Percentiles rank a stretch among this genome's conserved stretches.
Evolutionary conservation across 2,113 vertebrate species (phyloP).

Genomic region (Sarotherodon lohbergeri): DNA sequence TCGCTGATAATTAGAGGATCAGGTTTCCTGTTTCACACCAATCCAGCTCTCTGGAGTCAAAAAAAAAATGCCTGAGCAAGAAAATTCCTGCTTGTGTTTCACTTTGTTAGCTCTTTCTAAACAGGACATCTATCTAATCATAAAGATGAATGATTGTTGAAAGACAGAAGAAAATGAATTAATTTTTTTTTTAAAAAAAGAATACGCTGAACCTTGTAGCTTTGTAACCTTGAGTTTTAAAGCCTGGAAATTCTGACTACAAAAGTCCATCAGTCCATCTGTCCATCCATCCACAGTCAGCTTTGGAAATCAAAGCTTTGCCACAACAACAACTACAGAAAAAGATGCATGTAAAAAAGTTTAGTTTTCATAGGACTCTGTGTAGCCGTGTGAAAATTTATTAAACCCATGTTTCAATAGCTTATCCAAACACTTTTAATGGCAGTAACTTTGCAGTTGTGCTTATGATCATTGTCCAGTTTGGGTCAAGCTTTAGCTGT

Average conservation of each 20-base stretch:
- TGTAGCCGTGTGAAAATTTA: background rate
- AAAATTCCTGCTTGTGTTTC: background rate
- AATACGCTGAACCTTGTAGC: background rate
- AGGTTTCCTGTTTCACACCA: conserved; percentile 7
- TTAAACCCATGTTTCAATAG: background rate
- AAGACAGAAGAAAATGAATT: background rate
- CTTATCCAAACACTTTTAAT: background rate
- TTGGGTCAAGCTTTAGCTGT: background rate
- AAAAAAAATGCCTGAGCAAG: background rate
- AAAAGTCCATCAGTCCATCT: background rate
- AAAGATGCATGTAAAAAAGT: background rate
- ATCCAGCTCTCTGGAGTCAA: background rate
- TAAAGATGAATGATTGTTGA: background rate
- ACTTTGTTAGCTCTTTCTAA: background rate
- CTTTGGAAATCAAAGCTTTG: background rate
- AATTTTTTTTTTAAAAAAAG: background rate
- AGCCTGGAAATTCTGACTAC: background rate
- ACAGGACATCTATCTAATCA: background rate
- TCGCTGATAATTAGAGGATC: conserved; percentile 59
- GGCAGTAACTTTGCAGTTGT: background rate
- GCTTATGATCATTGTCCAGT: background rate
- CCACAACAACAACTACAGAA: background rate
- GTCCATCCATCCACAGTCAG: background rate
- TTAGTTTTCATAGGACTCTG: background rate
- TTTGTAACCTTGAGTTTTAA: background rate